A percentile compares a stretch with the other conserved stretches of the same genome.
Evolutionary conservation across 2,888 invertebrate species (phyloP).

Genomic region (Amphipyra tragopoginis): DNA sequence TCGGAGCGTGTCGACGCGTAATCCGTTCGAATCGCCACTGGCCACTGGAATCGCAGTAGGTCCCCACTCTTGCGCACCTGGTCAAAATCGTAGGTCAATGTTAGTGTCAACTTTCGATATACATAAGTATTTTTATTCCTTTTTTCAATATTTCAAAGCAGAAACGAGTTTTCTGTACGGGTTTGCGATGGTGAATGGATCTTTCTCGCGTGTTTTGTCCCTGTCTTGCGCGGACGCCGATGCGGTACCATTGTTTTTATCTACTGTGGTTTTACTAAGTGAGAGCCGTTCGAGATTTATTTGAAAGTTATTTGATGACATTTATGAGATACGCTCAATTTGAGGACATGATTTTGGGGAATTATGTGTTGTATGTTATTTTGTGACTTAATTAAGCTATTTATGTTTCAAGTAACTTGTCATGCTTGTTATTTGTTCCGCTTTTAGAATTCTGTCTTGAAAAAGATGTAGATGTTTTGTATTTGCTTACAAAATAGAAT

Average conservation of each 20-base stretch:
- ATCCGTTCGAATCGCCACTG: constrained; percentile 41
- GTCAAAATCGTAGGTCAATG: constrained; percentile 49
- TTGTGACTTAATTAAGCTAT: constrained; percentile 36
- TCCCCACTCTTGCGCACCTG: constrained; percentile 37
- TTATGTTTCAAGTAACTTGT: constrained; percentile 19
- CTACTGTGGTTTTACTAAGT: too few relatives aligned
- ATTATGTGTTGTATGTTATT: constrained; percentile 37
- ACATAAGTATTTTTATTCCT: constrained; percentile 59
- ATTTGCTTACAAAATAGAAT: too few relatives aligned
- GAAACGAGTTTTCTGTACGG: constrained; percentile 67
- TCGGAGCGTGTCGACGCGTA: constrained; percentile 57
- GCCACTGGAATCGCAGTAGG: constrained; percentile 24
- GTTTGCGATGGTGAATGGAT: constrained; percentile 75
- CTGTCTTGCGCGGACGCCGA: constrained; percentile 69
- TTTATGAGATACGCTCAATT: constrained; percentile 54
- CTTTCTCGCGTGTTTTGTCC: constrained; percentile 61
- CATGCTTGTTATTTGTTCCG: constrained; percentile 20
- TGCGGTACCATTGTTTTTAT: constrained; percentile 63
- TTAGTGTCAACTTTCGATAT: constrained; percentile 61
- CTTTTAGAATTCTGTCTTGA: constrained; percentile 19
- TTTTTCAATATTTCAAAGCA: constrained; percentile 50
- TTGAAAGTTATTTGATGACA: constrained; percentile 56
- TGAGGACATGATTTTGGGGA: constrained; percentile 43
- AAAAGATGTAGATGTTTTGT: not conserved
- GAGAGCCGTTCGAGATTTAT: constrained; percentile 52